Percentiles rank a stretch among this genome's conserved stretches.
These are phyloP conservation scores for Listronotus bonariensis DNA, from an alignment of 1,140 invertebrate genomes.

Conservation along the genomic window DNA sequence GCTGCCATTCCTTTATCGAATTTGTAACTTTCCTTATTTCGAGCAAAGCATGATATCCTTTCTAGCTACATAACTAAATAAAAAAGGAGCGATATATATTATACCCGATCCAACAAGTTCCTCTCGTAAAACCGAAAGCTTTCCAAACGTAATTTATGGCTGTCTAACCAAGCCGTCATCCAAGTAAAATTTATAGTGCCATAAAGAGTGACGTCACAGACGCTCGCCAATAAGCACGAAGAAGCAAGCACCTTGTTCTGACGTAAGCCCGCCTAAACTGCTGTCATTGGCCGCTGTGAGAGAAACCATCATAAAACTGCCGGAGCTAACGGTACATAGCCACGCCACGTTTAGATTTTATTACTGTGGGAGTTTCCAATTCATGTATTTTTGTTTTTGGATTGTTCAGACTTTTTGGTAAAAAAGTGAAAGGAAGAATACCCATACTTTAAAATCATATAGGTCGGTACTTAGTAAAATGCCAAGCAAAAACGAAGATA, in stretches of 20 bases:
- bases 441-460: too few relatives aligned
- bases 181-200: neutral
- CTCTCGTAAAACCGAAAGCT: neutral
- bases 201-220: neutral
- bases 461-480: too few relatives aligned
- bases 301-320: slow-evolving; percentile 24
- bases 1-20: neutral
- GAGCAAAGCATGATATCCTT: too few relatives aligned
- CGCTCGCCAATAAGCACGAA: slow-evolving; percentile 2
- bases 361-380: neutral
- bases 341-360: neutral
- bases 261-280: slow-evolving; percentile 8
- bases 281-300: slow-evolving; percentile 4
- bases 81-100: slow-evolving; percentile 6
- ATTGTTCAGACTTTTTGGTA: too few relatives aligned
- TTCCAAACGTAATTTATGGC: slow-evolving; percentile 5
- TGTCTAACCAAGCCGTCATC: slow-evolving; percentile 6
- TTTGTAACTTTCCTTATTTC: neutral
- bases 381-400: too few relatives aligned
- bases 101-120: neutral
- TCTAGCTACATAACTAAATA: neutral
- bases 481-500: too few relatives aligned
- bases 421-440: too few relatives aligned
- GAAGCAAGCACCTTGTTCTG: too few relatives aligned
- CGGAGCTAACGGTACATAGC: slow-evolving; percentile 6